These are phyloP conservation scores for Apis florea DNA, from an alignment of 1,140 invertebrate genomes.

Conservation along the genomic window DNA sequence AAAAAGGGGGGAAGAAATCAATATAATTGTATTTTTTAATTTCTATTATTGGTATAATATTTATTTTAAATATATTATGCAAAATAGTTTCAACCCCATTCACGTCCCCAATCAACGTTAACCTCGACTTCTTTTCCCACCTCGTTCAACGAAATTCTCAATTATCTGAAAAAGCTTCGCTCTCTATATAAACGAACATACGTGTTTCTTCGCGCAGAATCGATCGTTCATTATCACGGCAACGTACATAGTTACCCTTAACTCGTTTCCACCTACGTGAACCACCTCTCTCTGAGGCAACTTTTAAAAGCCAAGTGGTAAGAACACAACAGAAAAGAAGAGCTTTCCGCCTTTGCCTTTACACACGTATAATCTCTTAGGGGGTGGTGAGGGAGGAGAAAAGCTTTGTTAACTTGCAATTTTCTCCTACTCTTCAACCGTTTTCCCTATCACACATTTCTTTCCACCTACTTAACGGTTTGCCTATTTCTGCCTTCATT, in stretches of 20 bases:
- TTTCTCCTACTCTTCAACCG: neutral
- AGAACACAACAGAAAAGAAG: neutral
- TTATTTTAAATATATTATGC: neutral
- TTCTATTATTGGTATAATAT: neutral
- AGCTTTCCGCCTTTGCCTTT: neutral
- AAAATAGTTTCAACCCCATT: neutral
- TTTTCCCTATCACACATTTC: neutral
- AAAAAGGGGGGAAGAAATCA: too few relatives aligned
- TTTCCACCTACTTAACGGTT: neutral
- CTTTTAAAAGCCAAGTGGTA: slow-evolving; percentile 31
- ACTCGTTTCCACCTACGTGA: neutral
- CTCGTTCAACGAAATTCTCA: slow-evolving; percentile 17
- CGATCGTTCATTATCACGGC: slow-evolving; percentile 27
- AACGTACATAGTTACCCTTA: slow-evolving; percentile 15
- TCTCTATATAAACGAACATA: slow-evolving; percentile 7
- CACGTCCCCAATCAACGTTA: neutral
- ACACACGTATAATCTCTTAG: slow-evolving; percentile 6
- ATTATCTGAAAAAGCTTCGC: neutral
- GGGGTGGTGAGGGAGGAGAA: too few relatives aligned
- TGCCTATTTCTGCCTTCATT: too few relatives aligned
- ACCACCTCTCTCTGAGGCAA: neutral
- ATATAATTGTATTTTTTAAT: too few relatives aligned
- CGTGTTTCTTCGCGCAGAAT: slow-evolving; percentile 21
- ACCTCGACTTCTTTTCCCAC: neutral
- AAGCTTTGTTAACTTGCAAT: slow-evolving; percentile 1